Evolutionary conservation across 1,140 invertebrate species (phyloP).

Genomic region (Drosophila paulistorum): DNA sequence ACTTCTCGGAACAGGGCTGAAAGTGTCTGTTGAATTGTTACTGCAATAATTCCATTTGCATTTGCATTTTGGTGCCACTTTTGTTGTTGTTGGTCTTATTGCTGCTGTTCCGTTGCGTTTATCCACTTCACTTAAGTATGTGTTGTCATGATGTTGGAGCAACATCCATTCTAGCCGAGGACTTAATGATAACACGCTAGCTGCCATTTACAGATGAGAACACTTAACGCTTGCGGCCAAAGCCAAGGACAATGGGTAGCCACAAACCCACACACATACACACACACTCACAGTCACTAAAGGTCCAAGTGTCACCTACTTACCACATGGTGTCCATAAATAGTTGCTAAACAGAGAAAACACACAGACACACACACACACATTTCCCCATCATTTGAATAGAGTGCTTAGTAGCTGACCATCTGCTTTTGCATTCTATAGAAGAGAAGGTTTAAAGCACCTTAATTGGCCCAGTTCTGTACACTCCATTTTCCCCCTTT

Average conservation of each 20-base stretch:
- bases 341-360: slow-evolving; percentile 51
- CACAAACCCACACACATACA: slow-evolving; percentile 15
- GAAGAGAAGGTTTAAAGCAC: slow-evolving; percentile 36
- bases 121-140: slow-evolving; percentile 69
- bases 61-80: slow-evolving; percentile 58
- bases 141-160: slow-evolving; percentile 51
- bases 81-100: slow-evolving; percentile 27
- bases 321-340: slow-evolving; percentile 44
- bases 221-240: slow-evolving; percentile 28
- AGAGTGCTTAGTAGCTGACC: slow-evolving; percentile 2
- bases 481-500: background rate
- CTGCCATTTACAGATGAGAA: slow-evolving; percentile 67
- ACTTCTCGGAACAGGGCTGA: background rate
- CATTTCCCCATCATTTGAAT: background rate
- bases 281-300: background rate
- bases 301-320: slow-evolving; percentile 5
- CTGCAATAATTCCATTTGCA: slow-evolving; percentile 73
- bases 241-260: slow-evolving; percentile 18
- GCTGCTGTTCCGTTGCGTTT: slow-evolving; percentile 35
- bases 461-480: slow-evolving; percentile 26
- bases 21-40: slow-evolving; percentile 32
- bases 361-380: background rate
- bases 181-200: slow-evolving; percentile 70
- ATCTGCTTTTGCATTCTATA: slow-evolving; percentile 14
- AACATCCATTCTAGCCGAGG: slow-evolving; percentile 36